Evolutionary conservation across 1,140 invertebrate genomes (phyloP), one percentile per base, ranked within the genome.

Genomic region (Cherax destructor): DNA sequence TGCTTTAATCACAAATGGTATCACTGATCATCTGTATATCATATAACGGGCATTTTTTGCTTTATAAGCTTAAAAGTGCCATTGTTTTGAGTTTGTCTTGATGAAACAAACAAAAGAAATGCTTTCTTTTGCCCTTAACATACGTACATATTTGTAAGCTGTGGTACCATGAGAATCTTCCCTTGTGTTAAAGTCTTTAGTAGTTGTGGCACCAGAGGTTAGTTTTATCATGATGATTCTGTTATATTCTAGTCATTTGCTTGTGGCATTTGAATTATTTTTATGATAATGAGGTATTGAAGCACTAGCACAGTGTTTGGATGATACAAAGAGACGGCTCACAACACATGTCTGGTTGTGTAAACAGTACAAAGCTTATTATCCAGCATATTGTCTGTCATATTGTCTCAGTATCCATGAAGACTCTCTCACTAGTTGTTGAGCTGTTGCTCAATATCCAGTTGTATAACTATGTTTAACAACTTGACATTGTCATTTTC

Each of bases 321-420:
- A 18, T 24, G n/a, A 59, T n/a, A 49, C n/a, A 59, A 3, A 81
- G 21, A 81, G 79, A 74, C 7, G 69, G 21, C 79, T 56, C 79
- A 59, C 79, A 81, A 59, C 79, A 81, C 50, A 13, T 81, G 52
- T 41, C n/a, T 59, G 79, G 79, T 81, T 81, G 79, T 81, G 50
- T 81, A 56, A 81, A 56, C 50, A 81, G 79, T 81, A 81, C 79
- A 81, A 81, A 81, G 56, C 56, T 56, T 50, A 24, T 81, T 52
- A 24, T 56, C 21, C 21, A 41, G 30, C 50, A 52, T 81, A 56
- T 81, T 56, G 56, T 81, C 79, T 56, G 79, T 50, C 11, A 59
- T 50, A 11, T 56, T 24, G 69, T 74, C 69, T 74, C 69, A 30
- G 79, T 56, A 81, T 52, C 50, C 50, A 59, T 81, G 79, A 81